Percentiles rank a stretch among this genome's conserved stretches.
phyloP scores from a whole-genome alignment of 2,113 vertebrate species.

The Tonatia bakeri region DNA sequence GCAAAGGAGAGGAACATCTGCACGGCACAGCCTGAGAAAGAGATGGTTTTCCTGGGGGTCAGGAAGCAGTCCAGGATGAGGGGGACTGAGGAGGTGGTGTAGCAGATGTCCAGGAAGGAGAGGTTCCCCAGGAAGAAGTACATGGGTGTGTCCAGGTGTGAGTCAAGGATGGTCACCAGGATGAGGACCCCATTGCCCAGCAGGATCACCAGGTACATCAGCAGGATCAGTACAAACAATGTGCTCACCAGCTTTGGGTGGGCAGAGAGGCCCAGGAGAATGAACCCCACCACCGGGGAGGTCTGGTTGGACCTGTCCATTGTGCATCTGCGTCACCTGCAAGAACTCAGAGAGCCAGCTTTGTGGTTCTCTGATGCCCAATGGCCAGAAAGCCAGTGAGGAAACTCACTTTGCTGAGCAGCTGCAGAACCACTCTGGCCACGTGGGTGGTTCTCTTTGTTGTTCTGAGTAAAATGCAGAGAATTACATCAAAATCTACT shows the following conservation, averaged over 20 bases:
- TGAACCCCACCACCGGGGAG: not conserved
- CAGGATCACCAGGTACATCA: not conserved
- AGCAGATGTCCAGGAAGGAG: constrained; percentile 71
- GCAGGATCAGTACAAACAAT: constrained; percentile 37
- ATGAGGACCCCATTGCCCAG: constrained; percentile 51
- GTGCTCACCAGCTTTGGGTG: constrained; percentile 29
- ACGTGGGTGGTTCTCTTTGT: not conserved
- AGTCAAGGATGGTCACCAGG: constrained; percentile 24
- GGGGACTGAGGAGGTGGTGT: constrained; percentile 51
- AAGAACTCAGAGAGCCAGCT: not conserved
- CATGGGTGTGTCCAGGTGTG: constrained; percentile 48
- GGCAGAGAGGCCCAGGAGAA: constrained; percentile 52
- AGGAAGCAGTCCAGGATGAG: constrained; percentile 60
- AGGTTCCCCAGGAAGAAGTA: constrained; percentile 68
- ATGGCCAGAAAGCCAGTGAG: not conserved
- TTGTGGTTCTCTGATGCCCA: not conserved
- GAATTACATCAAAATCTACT: not conserved
- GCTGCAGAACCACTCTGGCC: not conserved
- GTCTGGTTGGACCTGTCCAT: constrained; percentile 31
- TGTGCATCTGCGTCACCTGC: not conserved
- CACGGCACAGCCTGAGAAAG: not conserved
- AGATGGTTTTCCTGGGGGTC: constrained; percentile 31
- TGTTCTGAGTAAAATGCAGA: constrained; percentile 21
- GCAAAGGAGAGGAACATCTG: constrained; percentile 70
- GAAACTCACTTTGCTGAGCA: not conserved